Evolutionary conservation across 1,140 invertebrate genomes (phyloP).

Genomic region (Plectus sambesii): DNA sequence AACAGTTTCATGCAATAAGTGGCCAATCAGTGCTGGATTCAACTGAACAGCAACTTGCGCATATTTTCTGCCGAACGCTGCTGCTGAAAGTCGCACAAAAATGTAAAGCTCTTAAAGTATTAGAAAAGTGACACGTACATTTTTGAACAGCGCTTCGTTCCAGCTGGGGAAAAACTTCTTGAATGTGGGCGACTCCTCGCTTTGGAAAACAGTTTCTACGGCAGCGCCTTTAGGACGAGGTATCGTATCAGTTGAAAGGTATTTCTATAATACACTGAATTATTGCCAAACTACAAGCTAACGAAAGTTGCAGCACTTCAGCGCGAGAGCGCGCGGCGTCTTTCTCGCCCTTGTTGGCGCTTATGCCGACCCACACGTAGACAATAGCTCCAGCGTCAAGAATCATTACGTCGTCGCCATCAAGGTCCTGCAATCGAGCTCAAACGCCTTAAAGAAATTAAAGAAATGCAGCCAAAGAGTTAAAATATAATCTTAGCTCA

Average conservation of each 20-base stretch:
- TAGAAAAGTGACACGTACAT: too few species aligned
- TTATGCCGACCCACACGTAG: constrained; percentile 65
- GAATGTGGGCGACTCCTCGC: constrained; percentile 38
- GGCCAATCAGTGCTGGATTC: too few species aligned
- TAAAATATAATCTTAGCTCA: background rate
- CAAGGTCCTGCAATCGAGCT: constrained; percentile 60
- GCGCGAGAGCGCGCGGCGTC: constrained; percentile 53
- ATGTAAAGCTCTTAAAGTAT: too few species aligned
- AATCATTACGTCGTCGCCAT: constrained; percentile 74
- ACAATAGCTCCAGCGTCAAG: constrained; percentile 65
- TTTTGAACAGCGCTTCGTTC: constrained; percentile 40
- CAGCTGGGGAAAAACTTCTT: constrained; percentile 43
- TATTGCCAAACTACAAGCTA: background rate
- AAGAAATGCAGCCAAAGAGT: background rate
- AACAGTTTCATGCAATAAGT: too few species aligned
- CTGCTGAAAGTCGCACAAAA: too few species aligned
- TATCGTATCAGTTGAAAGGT: constrained; percentile 30
- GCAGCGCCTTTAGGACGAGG: constrained; percentile 36
- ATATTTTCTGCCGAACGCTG: too few species aligned
- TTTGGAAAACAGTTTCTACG: constrained; percentile 37
- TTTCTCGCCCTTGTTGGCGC: constrained; percentile 59
- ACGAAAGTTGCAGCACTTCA: constrained; percentile 46
- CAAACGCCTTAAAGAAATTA: too few species aligned
- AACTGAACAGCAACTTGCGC: too few species aligned
- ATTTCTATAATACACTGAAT: constrained; percentile 20